phyloP scores from a whole-genome alignment of 2,113 vertebrate species.

The Uria aalge region DNA sequence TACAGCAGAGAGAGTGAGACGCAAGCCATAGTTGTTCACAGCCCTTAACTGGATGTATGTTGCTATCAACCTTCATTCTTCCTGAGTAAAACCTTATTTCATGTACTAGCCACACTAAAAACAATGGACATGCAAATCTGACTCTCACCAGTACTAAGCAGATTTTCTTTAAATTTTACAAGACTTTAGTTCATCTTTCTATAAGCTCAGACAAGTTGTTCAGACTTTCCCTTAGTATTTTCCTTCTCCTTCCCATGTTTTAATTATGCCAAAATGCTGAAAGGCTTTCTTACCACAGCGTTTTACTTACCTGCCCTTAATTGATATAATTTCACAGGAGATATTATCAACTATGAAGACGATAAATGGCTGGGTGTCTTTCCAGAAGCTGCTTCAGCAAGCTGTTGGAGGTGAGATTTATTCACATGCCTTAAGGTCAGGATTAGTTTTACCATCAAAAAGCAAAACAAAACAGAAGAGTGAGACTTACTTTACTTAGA shows the following conservation, averaged over 20 bases:
- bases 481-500: slow-evolving; percentile 6
- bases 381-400: slow-evolving; percentile 60
- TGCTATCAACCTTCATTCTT: not conserved
- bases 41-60: not conserved
- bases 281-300: slow-evolving; percentile 3
- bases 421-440: slow-evolving; percentile 50
- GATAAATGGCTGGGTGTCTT: slow-evolving; percentile 55
- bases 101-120: not conserved
- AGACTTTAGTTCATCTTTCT: not conserved
- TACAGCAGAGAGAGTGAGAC: not conserved
- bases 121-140: not conserved
- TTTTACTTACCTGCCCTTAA: slow-evolving; percentile 63
- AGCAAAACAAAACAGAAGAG: slow-evolving; percentile 3
- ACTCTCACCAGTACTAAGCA: not conserved
- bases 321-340: slow-evolving; percentile 35
- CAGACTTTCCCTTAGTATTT: not conserved
- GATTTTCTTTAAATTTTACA: not conserved
- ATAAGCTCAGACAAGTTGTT: not conserved
- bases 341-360: slow-evolving; percentile 56
- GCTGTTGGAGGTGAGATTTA: slow-evolving; percentile 33
- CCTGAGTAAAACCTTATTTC: not conserved
- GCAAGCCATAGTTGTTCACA: not conserved
- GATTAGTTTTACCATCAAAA: slow-evolving; percentile 39
- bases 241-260: not conserved
- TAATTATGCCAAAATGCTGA: not conserved